Conservation (phyloP, 2,888 invertebrate genomes). For the Hedychridium roseum region DNA sequence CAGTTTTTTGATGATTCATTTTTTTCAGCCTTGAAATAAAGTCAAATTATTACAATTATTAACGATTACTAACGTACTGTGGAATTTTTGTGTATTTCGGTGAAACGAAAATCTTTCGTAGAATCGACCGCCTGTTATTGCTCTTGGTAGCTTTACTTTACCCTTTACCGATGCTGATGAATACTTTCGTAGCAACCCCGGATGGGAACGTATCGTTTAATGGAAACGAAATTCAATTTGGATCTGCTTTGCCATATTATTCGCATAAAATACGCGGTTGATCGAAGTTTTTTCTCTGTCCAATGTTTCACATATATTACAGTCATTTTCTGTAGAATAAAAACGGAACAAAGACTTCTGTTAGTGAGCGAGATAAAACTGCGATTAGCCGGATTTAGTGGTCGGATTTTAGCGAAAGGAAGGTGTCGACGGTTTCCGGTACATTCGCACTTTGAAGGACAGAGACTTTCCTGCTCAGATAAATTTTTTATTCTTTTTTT, state of each 20-base stretch:
- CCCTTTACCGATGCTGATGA: no score
- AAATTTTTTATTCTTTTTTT: no score
- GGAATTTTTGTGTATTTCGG: no score
- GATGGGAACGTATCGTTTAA: no score
- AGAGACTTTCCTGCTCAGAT: not conserved
- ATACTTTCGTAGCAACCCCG: no score
- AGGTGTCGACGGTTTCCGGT: not conserved
- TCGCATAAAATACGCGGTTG: constrained; percentile 16
- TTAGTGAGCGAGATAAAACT: not conserved
- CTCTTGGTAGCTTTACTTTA: not conserved
- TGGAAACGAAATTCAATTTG: constrained; percentile 9
- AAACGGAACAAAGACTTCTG: not conserved
- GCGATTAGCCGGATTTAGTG: not conserved
- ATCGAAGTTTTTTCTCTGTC: constrained; percentile 29
- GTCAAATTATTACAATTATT: no score
- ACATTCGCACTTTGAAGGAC: not conserved
- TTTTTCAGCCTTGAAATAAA: no score
- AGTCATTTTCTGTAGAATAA: constrained; percentile 4
- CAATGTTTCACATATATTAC: constrained; percentile 2
- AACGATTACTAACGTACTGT: no score
- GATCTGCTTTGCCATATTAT: constrained; percentile 16
- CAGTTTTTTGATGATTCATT: no score
- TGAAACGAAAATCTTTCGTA: no score
- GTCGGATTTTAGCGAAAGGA: not conserved
- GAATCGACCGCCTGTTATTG: not conserved